Evolutionary conservation across 2,797 vertebrate genomes (phyloP).

Genomic region (Clarias pachynema): DNA sequence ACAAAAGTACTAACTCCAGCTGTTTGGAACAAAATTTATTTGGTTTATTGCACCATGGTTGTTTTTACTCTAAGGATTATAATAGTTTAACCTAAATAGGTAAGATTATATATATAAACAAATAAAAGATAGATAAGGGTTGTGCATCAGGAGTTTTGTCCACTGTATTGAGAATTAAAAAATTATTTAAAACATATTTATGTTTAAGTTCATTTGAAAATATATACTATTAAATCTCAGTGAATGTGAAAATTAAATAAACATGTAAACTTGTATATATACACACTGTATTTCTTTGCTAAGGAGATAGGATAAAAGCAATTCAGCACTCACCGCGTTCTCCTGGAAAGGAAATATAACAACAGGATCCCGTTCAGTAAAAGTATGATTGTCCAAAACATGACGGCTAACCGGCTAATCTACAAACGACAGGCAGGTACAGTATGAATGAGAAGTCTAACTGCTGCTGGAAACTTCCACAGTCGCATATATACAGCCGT

Average conservation of each 20-base stretch:
- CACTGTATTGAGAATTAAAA: not conserved
- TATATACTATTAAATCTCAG: not conserved
- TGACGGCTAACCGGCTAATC: conserved; percentile 25
- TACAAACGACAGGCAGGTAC: not conserved
- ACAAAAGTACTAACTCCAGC: not conserved
- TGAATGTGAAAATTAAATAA: not conserved
- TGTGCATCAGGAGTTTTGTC: not conserved
- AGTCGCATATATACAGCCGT: not conserved
- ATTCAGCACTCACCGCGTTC: conserved; percentile 66
- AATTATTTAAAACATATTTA: not conserved
- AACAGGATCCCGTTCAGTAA: conserved; percentile 64
- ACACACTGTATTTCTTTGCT: not conserved
- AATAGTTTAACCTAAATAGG: too few species aligned
- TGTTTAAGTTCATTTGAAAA: not conserved
- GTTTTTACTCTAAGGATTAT: too few species aligned
- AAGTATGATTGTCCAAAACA: conserved; percentile 71
- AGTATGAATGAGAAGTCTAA: not conserved
- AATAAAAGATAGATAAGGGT: not conserved
- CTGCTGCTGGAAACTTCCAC: not conserved
- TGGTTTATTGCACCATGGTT: not conserved
- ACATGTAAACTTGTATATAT: not conserved
- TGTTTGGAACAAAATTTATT: not conserved
- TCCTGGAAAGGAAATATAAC: conserved; percentile 64
- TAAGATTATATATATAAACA: too few species aligned
- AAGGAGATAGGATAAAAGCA: not conserved